Base-by-base conservation (phyloP, 2,888 invertebrate genomes). In the Parnassius apollo region DNA sequence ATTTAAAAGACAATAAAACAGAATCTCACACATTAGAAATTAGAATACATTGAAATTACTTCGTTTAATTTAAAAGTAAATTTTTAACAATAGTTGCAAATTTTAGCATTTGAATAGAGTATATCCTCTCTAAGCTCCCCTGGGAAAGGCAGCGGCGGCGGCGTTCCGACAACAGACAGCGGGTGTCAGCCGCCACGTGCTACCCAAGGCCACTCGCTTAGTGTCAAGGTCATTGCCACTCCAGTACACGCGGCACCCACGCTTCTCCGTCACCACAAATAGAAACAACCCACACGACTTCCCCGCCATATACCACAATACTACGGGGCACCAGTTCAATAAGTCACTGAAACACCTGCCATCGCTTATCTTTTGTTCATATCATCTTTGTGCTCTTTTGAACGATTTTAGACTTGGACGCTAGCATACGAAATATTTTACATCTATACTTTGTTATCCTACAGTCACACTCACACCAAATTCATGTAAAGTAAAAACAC, bases 211-310 rank as follows among this genome's bases (percentile, higher is more conserved):
- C 91, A 90, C 86, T 91, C 90, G 89, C 89, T 90, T 90, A 90
- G 91, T 92, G 91, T 91, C 91, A 92, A 91, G 91, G 91, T 90
- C 90, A 89, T 88, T 89, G 90, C 90, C 89, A 91, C 91, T 90
- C 91, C 91, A 90, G 88, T 85, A 86, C 90, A 88, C 88, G 88
- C 87, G 85, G 88, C 90, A 87, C 90, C 90, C 91, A 90, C 91
- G 89, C 91, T 81, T 83, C 86, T 88, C 85, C 89, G 90, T 88
- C 90, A 90, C 91, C 91, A 90, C 90, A 89, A 90, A 91, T 91
- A 91, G 89, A 88, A 56, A 82, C 86, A 82, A 83, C 87, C 87
- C 84, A 87, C 88, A 86, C 84, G 77, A 77, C 82, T 82, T 81
- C 83, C 81, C 81, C 35, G 48, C 80, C 81, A 81, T 81, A 80